A percentile compares a stretch with the other conserved stretches of the same genome.
These are phyloP conservation scores for Drosophila ficusphila DNA, from an alignment of 1,140 invertebrate species.

Conservation along the genomic window DNA sequence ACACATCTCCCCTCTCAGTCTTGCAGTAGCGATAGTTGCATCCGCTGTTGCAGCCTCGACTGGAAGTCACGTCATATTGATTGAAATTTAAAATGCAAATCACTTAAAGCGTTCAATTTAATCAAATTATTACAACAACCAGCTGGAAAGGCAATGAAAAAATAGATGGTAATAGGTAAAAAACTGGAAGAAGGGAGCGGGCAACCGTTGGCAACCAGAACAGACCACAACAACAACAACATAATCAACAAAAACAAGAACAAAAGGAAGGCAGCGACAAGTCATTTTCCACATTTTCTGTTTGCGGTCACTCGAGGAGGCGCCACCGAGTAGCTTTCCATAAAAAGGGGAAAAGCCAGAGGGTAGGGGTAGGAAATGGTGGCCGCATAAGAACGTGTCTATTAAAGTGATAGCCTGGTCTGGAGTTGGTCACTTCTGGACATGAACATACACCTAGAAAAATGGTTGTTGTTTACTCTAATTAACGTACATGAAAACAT, in stretches of 20 bases:
- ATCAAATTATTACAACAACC: constrained; percentile 78
- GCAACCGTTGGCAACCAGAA: constrained; percentile 14
- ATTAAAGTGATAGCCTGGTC: constrained; percentile 50
- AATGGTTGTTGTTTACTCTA: too few species aligned
- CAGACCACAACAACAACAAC: constrained; percentile 19
- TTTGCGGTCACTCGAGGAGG: constrained; percentile 64
- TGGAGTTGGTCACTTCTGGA: constrained; percentile 44
- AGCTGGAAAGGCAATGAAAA: constrained; percentile 20
- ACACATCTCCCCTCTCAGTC: not conserved
- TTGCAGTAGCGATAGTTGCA: constrained; percentile 10
- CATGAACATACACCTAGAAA: constrained; percentile 10
- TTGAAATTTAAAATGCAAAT: constrained; percentile 83
- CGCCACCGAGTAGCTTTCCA: constrained; percentile 33
- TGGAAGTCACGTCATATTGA: constrained; percentile 69
- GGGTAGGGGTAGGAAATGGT: constrained; percentile 24
- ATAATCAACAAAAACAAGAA: too few species aligned
- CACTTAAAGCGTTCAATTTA: constrained; percentile 82
- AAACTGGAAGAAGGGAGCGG: not conserved
- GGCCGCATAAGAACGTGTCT: constrained; percentile 48
- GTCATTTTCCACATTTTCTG: constrained; percentile 68
- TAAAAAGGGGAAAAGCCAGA: not conserved
- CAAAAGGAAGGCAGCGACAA: constrained; percentile 49
- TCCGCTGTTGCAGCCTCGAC: constrained; percentile 30
- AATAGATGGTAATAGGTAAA: not conserved
- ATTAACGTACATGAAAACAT: too few species aligned